Evolutionary conservation across 2,797 vertebrate species (phyloP).

Genomic region (Heteromormyrus szaboi): DNA sequence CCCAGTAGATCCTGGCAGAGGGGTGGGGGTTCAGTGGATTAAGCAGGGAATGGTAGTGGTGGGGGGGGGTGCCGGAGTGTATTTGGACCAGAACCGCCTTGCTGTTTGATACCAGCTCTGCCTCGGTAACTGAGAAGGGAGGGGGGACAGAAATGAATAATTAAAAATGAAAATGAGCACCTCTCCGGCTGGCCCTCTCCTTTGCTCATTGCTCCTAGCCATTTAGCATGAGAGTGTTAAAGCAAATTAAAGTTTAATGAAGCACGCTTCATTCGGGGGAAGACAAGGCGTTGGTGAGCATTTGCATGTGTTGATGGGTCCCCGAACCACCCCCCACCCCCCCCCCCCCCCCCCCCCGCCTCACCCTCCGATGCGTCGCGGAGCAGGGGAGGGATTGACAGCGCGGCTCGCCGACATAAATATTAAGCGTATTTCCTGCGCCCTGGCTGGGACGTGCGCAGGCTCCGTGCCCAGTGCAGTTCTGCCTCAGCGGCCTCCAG

Average conservation of each 20-base stretch:
- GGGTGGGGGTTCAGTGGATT: background rate
- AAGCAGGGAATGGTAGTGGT: background rate
- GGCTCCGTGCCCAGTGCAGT: background rate
- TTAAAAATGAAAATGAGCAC: background rate
- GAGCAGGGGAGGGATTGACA: background rate
- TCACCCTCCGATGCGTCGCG: background rate
- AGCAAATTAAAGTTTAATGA: conserved; percentile 24
- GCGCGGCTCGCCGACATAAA: background rate
- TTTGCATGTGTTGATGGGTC: conserved; percentile 12
- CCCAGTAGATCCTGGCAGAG: background rate
- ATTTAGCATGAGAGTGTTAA: conserved; percentile 21
- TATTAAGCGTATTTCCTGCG: background rate
- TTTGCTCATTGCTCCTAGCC: conserved; percentile 9
- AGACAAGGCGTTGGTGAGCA: conserved; percentile 14
- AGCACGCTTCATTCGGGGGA: background rate
- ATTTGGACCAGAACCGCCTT: background rate
- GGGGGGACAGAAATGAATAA: background rate
- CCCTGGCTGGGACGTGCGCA: background rate
- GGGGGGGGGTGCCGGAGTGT: background rate
- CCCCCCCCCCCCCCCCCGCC: background rate
- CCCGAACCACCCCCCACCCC: background rate
- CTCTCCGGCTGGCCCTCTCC: background rate
- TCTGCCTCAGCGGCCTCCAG: background rate
- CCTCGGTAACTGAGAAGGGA: background rate
- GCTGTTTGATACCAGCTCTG: background rate